These are phyloP conservation scores for Heteropelma amictum DNA, from an alignment of 2,888 invertebrate genomes.

Conservation along the genomic window DNA sequence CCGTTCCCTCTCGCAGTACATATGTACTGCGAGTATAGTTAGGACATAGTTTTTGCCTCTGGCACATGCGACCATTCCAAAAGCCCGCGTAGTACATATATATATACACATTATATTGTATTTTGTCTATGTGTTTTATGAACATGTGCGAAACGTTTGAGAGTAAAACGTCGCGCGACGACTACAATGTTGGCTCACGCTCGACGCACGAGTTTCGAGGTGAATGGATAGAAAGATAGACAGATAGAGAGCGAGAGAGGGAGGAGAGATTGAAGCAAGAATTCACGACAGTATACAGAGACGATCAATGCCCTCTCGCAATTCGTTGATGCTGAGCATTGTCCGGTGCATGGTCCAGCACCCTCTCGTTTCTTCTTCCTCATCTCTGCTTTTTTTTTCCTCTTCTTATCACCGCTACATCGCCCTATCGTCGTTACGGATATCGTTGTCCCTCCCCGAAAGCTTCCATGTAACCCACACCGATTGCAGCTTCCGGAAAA, in stretches of 20 bases:
- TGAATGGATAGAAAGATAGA: constrained; percentile 46
- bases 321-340: constrained; percentile 56
- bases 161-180: constrained; percentile 46
- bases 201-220: constrained; percentile 45
- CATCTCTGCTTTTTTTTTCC: constrained; percentile 37
- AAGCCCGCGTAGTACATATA: constrained; percentile 20
- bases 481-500: no score
- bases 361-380: constrained; percentile 14
- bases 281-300: constrained; percentile 51
- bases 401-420: no score
- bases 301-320: constrained; percentile 69
- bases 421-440: constrained; percentile 18
- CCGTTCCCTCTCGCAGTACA: constrained; percentile 29
- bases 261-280: neutral
- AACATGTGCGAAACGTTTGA: constrained; percentile 33
- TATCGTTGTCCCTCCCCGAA: no score
- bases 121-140: neutral
- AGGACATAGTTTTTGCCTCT: no score
- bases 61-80: constrained; percentile 50
- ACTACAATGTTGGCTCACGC: constrained; percentile 38
- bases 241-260: neutral
- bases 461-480: no score
- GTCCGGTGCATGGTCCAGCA: constrained; percentile 37
- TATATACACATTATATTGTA: no score
- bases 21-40: constrained; percentile 4